phyloP scores from a whole-genome alignment of 37 sponge, comb jelly and placozoan genomes.

The Tethya wilhelma region DNA sequence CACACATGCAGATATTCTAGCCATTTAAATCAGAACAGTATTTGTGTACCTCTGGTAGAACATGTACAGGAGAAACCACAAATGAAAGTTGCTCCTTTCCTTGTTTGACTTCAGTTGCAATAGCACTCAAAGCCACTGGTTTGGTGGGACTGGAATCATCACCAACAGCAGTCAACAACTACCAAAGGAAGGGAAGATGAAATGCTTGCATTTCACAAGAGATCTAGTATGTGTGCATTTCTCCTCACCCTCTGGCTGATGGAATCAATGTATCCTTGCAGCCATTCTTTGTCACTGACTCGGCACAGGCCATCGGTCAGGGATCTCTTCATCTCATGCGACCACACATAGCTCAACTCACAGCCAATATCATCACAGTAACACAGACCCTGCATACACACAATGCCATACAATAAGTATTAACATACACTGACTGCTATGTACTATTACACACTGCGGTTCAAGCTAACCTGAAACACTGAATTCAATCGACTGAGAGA shows the following conservation, averaged over 20 bases:
- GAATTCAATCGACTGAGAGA: slow-evolving; percentile 55
- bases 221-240: neutral
- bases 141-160: neutral
- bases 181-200: neutral
- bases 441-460: too few relatives aligned
- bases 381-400: slow-evolving; percentile 21
- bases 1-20: neutral
- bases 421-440: too few relatives aligned
- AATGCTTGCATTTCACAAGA: neutral
- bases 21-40: neutral
- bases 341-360: slow-evolving; percentile 47
- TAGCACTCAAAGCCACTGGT: slow-evolving; percentile 17
- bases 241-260: neutral
- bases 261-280: slow-evolving; percentile 2
- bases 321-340: slow-evolving; percentile 67
- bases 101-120: slow-evolving; percentile 36
- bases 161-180: slow-evolving; percentile 7
- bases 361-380: neutral
- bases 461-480: slow-evolving; percentile 51
- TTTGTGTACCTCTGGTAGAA: slow-evolving; percentile 11
- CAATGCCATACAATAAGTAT: neutral
- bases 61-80: neutral
- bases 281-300: slow-evolving; percentile 48
- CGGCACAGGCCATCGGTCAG: slow-evolving; percentile 65
- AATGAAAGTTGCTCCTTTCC: slow-evolving; percentile 20